Evolutionary conservation across 2,888 invertebrate species (phyloP), one percentile per base, ranked within the genome.

Genomic region (Rhagophthalmus giganteus): DNA sequence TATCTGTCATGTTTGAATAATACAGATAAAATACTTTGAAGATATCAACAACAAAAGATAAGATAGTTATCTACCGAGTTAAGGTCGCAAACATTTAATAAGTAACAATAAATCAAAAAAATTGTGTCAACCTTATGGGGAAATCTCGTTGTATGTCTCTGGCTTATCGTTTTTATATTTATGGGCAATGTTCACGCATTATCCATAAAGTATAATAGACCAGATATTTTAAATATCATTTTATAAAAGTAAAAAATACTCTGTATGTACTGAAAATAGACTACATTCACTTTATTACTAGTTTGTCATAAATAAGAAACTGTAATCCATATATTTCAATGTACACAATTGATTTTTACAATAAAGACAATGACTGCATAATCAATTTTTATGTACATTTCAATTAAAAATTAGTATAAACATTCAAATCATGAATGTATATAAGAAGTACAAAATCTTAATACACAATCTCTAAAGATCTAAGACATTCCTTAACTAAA

Each of bases 191-290:
- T n/a, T n/a, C n/a, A n/a, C n/a, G n/a, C n/a, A n/a, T n/a, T n/a
- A n/a, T n/a, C n/a, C n/a, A n/a, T n/a, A n/a, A n/a, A n/a, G n/a
- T n/a, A n/a, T 20, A 20, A 5, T 20, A 3, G 20, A 7, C 20
- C 20, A 20, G 20, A 20, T 20, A 20, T 20, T 3, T 20, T 20
- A 20, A 5, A 20, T 7, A 20, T 20, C n/a, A n/a, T n/a, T n/a
- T n/a, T 51, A 51, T 40, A 41, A 46, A 33, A 39, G 41, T 37
- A 46, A 38, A 41, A 52, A 52, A 52, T 27, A 52, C 37, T 40
- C 41, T 46, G 33, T 52, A 46, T 49, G 30, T 52, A 52, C 37
- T 52, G 46, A 52, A 52, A 52, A 52, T 52, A 52, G 52, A 51
- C 39, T 52, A 52, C 41, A 52, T 47, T 52, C 42, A 47, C 32